A percentile compares a stretch with the other conserved stretches of the same genome.
Evolutionary conservation across 2,113 vertebrate genomes (phyloP).

Genomic region (Hippopotamus amphibius): DNA sequence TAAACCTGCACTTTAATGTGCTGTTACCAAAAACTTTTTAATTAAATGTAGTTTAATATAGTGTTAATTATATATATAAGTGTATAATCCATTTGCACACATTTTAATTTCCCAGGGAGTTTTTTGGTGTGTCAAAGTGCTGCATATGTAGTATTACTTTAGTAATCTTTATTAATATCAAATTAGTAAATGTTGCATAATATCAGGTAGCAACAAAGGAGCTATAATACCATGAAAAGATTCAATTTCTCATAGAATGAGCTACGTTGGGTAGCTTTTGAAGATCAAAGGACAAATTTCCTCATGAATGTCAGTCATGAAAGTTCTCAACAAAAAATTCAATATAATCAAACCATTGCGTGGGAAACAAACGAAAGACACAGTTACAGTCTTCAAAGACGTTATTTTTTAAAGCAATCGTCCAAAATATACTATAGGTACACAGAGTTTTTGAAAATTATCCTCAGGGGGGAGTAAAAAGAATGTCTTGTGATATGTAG

Average conservation of each 20-base stretch:
- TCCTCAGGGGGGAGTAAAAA: background rate
- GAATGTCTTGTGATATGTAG: background rate
- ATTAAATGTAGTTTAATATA: background rate
- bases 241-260: slow-evolving; percentile 30
- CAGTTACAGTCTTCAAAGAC: slow-evolving; percentile 46
- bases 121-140: background rate
- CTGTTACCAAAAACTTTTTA: background rate
- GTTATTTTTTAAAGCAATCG: background rate
- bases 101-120: background rate
- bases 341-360: slow-evolving; percentile 70
- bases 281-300: slow-evolving; percentile 68
- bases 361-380: slow-evolving; percentile 47
- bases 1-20: background rate
- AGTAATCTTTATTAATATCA: slow-evolving; percentile 57
- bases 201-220: background rate
- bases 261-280: background rate
- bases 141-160: background rate
- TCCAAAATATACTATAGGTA: background rate
- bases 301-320: slow-evolving; percentile 68
- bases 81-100: background rate
- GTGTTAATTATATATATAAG: background rate
- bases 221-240: background rate
- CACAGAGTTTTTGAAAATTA: slow-evolving; percentile 27
- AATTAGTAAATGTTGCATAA: slow-evolving; percentile 65
- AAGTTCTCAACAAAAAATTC: slow-evolving; percentile 47